Percentiles rank a stretch among this genome's conserved stretches.
Evolutionary conservation across 2,888 invertebrate species (phyloP).

Genomic region (Galerucella calmariensis): DNA sequence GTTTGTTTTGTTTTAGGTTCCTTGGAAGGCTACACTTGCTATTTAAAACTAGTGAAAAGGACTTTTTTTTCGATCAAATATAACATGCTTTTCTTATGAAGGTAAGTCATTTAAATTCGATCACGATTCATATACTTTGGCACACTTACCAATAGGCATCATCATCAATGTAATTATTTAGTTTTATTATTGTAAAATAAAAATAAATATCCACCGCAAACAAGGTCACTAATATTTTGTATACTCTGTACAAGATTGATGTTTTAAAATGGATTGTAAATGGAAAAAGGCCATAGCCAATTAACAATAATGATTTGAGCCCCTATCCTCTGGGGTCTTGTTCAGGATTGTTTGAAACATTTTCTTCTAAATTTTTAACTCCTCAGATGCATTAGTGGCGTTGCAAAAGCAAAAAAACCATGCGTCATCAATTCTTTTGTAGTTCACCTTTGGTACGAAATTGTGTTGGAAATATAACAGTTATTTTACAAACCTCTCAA

Average conservation of each 20-base stretch:
- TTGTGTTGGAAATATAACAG: no score
- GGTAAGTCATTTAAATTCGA: slow-evolving; percentile 7
- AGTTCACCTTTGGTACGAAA: no score
- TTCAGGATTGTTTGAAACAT: no score
- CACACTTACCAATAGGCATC: neutral
- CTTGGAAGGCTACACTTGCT: neutral
- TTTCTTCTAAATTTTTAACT: no score
- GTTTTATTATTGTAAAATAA: neutral
- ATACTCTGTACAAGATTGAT: neutral
- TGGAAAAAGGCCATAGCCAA: neutral
- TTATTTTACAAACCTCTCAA: no score
- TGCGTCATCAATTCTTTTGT: no score
- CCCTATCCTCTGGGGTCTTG: neutral
- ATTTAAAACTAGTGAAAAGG: neutral
- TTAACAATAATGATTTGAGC: neutral
- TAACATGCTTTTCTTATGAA: slow-evolving; percentile 28
- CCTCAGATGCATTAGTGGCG: no score
- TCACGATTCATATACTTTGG: neutral
- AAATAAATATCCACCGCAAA: neutral
- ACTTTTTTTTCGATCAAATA: neutral
- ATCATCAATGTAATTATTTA: neutral
- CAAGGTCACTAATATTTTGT: neutral
- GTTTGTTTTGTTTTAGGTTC: slow-evolving; percentile 6
- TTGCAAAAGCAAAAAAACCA: no score
- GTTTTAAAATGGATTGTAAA: neutral